A percentile compares a stretch with the other conserved stretches of the same genome.
phyloP scores from a whole-genome alignment of 2,113 vertebrate species.

The Anoplopoma fimbria region DNA sequence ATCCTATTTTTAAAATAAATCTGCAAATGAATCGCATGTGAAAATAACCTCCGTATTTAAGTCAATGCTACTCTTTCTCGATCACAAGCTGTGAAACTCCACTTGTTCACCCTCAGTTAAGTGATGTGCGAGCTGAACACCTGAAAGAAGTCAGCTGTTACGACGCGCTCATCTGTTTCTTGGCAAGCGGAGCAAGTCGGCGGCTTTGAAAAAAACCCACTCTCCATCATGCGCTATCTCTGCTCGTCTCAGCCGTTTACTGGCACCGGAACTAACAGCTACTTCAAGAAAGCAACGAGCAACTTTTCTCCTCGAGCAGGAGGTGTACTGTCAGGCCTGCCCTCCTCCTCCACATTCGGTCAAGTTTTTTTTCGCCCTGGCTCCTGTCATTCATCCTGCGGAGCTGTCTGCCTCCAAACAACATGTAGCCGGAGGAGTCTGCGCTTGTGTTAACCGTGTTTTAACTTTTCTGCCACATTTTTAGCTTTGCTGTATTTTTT shows the following conservation, averaged over 20 bases:
- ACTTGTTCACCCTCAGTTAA: not conserved
- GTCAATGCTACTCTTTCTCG: not conserved
- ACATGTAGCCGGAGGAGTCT: constrained; percentile 18
- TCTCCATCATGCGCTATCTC: constrained; percentile 8
- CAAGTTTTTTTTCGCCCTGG: not conserved
- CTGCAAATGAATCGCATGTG: not conserved
- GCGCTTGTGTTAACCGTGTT: not conserved
- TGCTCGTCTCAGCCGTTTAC: constrained; percentile 24
- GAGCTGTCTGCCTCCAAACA: constrained; percentile 31
- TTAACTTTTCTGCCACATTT: constrained; percentile 16
- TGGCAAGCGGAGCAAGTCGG: constrained; percentile 51
- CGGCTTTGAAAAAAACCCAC: constrained; percentile 39
- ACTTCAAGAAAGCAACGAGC: constrained; percentile 16
- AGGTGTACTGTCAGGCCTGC: constrained; percentile 41
- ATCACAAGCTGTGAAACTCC: not conserved
- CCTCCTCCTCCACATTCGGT: constrained; percentile 48
- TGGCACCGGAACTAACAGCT: constrained; percentile 52
- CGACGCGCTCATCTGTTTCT: constrained; percentile 17
- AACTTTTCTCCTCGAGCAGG: constrained; percentile 42
- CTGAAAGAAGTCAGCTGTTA: constrained; percentile 23
- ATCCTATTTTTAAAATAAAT: not conserved
- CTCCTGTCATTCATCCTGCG: constrained; percentile 36
- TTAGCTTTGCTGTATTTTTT: constrained; percentile 21
- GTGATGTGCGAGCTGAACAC: not conserved
- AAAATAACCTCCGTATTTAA: not conserved